Base-by-base conservation (phyloP, 2,113 vertebrate genomes). In the Phyllostomus discolor region DNA sequence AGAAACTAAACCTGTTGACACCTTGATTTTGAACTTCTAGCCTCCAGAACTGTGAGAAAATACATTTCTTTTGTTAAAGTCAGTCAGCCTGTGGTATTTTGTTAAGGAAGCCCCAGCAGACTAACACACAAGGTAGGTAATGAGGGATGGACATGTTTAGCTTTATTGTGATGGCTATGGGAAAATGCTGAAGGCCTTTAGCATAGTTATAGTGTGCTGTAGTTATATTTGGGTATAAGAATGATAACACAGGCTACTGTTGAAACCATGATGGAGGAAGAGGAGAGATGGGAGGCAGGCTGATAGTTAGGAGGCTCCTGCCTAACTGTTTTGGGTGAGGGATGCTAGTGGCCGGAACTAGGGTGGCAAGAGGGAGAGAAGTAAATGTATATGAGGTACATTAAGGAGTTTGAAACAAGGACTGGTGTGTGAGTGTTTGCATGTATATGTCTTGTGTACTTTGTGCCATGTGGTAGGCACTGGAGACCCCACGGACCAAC, bases 21-120 rank as follows among this genome's bases (percentile, higher is more conserved):
- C 31, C 9, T 92, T 54, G 24, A 48, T 88, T 26, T 84, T 90
- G 64, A 69, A 72, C 66, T 87, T 88, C 33, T 62, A 66, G 14
- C n/a, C n/a, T 86, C 46, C 38, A 90, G 59, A 95, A 81, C 41
- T 73, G 17, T 84, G 81, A 84, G 57, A 80, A 92, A 94, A 95
- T 33, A 41, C 33, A 26, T 78, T 84, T 95, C 5, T 90, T 24
- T 80, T 46, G 9, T 87, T 92, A 78, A 90, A 87, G n/a, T 26
- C 9, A 66, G 22, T 8, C 19, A 33, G n/a, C 73, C 35, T 92
- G 38, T 84, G 57, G 52, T 38, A 70, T 72, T 96, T 72, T 64
- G 22, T 41, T 92, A 50, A 67, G 33, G 20, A 22, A 96, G 62
- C 43, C 69, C 19, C 70, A 46, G 20, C 0, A 54, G 41, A 89